Conservation (phyloP, 2,113 vertebrate species). For the Chloropsis hardwickii region DNA sequence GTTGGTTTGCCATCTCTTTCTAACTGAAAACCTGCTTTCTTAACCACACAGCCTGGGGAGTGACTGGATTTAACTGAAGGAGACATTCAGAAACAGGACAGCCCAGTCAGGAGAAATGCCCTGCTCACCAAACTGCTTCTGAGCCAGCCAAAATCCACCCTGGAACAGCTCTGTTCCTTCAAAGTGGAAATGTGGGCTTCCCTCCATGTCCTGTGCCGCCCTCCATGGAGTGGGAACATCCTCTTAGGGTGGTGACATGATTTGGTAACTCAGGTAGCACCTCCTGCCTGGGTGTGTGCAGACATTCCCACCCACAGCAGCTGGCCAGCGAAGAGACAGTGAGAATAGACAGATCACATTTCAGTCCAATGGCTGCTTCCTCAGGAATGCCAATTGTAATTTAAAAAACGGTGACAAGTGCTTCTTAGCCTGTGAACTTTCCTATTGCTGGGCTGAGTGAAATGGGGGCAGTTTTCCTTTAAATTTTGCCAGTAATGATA, state of each 20-base stretch:
- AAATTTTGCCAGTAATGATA: constrained; percentile 55
- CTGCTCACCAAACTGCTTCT: neutral
- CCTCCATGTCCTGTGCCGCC: neutral
- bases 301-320: neutral
- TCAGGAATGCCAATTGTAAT: constrained; percentile 56
- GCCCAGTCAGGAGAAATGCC: neutral
- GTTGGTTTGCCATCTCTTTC: neutral
- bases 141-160: neutral
- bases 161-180: neutral
- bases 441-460: constrained; percentile 15
- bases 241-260: neutral
- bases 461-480: constrained; percentile 52
- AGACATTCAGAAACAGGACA: neutral
- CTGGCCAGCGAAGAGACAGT: neutral
- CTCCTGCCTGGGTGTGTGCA: neutral
- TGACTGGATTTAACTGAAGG: neutral
- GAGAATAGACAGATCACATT: constrained; percentile 39
- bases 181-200: fast-evolving
- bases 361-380: constrained; percentile 21
- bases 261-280: neutral
- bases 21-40: neutral
- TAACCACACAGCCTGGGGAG: neutral
- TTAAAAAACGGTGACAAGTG: constrained; percentile 51
- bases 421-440: constrained; percentile 62
- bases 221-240: fast-evolving